phyloP scores from a whole-genome alignment of 2,888 invertebrate species.

The Galerucella calmariensis region DNA sequence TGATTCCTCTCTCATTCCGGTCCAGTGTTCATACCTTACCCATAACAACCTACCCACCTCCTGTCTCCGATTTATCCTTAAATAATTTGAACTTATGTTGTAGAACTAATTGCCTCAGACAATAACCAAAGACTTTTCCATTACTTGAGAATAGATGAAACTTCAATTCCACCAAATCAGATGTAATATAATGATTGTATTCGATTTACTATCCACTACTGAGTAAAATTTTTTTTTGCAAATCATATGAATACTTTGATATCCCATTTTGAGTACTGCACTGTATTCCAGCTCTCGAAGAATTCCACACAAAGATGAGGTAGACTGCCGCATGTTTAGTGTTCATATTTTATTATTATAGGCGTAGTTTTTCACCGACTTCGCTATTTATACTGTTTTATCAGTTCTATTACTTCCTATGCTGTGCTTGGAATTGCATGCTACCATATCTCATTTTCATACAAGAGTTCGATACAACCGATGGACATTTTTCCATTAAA shows the following conservation, averaged over 20 bases:
- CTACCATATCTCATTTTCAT: constrained; percentile 44
- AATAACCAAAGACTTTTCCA: background rate
- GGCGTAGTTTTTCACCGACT: constrained; percentile 51
- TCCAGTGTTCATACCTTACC: no score
- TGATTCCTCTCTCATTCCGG: no score
- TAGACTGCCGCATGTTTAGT: constrained; percentile 52
- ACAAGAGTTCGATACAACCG: constrained; percentile 9
- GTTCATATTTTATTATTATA: constrained; percentile 57
- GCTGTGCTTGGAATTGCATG: constrained; percentile 39
- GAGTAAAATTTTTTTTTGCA: background rate
- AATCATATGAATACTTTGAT: background rate
- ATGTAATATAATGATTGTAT: no score
- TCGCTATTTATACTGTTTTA: constrained; percentile 51
- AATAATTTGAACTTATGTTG: no score
- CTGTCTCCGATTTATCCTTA: no score
- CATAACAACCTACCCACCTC: no score
- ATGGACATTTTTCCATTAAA: background rate
- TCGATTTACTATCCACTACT: background rate
- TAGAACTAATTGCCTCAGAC: background rate
- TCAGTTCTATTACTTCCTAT: constrained; percentile 54
- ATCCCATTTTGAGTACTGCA: background rate
- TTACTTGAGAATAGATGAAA: no score
- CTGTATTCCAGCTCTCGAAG: constrained; percentile 2
- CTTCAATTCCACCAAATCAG: no score
- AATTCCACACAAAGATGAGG: constrained; percentile 28